phyloP scores from a whole-genome alignment of 1,140 invertebrate species.

The Helicoverpa zea region DNA sequence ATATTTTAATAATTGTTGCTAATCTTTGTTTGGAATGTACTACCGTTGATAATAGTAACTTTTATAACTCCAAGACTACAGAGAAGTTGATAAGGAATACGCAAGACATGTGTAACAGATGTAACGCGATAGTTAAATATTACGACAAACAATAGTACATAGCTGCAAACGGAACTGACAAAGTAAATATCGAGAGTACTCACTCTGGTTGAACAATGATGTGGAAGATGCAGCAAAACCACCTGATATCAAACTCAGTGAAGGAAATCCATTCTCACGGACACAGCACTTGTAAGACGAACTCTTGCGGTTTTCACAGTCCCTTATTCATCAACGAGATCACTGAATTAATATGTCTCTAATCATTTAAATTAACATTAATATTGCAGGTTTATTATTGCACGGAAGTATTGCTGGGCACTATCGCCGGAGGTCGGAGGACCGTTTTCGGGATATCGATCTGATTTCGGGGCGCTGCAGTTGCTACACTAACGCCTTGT shows the following conservation, averaged over 20 bases:
- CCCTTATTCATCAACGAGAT: conserved; percentile 55
- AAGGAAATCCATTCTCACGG: conserved; percentile 77
- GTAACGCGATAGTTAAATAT: conserved; percentile 28
- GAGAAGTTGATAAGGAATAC: conserved; percentile 51
- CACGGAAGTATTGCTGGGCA: conserved; percentile 59
- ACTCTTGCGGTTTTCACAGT: conserved; percentile 62
- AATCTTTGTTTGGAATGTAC: conserved; percentile 21
- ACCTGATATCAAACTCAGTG: conserved; percentile 67
- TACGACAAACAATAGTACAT: conserved; percentile 22
- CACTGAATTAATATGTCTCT: conserved; percentile 54
- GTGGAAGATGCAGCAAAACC: conserved; percentile 55
- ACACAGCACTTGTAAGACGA: conserved; percentile 68
- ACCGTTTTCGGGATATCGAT: conserved; percentile 71
- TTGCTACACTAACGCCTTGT: conserved; percentile 15
- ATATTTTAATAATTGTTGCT: conserved; percentile 16
- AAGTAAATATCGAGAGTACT: conserved; percentile 65
- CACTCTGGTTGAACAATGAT: conserved; percentile 63
- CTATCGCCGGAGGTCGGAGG: conserved; percentile 55
- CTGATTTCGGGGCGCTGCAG: conserved; percentile 55
- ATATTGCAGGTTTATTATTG: conserved; percentile 61
- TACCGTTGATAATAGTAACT: conserved; percentile 51
- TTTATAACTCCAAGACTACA: conserved; percentile 46
- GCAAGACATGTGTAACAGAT: conserved; percentile 20
- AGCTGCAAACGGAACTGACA: conserved; percentile 49
- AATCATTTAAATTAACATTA: conserved; percentile 46